Base-by-base conservation (phyloP, 2,113 vertebrate species). In the Trichechus manatus region DNA sequence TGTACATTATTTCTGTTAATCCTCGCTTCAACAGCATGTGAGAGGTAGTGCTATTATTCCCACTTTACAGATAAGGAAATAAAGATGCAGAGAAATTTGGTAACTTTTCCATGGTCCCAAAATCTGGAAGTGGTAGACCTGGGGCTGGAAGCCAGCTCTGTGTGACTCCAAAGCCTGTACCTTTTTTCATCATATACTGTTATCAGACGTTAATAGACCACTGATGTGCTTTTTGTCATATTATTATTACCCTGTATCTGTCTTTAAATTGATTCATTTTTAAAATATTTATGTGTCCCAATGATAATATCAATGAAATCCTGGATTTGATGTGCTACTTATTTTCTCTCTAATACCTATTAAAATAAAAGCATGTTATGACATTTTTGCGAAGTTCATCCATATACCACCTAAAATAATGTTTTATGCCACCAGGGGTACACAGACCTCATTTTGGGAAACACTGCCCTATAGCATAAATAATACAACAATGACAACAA, bases 261-360 rank as follows among this genome's bases (percentile, higher is more conserved):
- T 50, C 66, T 70, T 70, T 85, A 70, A 68, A 42, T 72, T 4
- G n/a, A 88, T 29, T 82, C 29, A n/a, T 36, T 91, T 78, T 47
- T 79, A 15, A 17, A 36, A 70, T 50, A 42, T 9, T 78, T 72
- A 82, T 50, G 78, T 92, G 2, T 79, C 39, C 23, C 19, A 74
- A 25, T 53, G 39, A 42, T 92, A 39, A 17, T 50, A 75, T 75
- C 39, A 83, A 1, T 23, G 23, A 78, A 78, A 50, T 82, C 14
- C 31, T 88, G 36, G 22, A 25, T 93, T 93, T 89, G 63, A 79
- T 56, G n/a, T 74, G 20, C 10, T 89, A 63, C 68, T 95, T 56
- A 77, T 86, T 95, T 93, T 75, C 44, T 90, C 85, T 29, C n/a
- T 70, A 79, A 96, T 29, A 63, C 3, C 5, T 15, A 72, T 74